Base-by-base conservation (phyloP, 2,797 vertebrate species). In the Ctenopoma kingsleyae region DNA sequence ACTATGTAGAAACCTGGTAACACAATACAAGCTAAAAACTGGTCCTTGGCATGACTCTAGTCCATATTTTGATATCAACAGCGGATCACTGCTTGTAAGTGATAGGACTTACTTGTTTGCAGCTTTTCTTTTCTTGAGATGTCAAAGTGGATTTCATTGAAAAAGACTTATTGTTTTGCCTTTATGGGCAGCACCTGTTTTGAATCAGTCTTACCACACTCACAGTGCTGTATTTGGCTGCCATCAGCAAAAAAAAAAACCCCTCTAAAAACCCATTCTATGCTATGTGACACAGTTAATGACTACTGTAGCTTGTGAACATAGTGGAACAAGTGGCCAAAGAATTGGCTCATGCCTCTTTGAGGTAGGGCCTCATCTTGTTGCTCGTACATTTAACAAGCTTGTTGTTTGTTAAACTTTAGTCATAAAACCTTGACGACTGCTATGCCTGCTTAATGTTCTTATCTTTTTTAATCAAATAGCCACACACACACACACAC, bases 31-130 rank as follows among this genome's bases (percentile, higher is more conserved):
- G 32, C n/a, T 41, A 23, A 13, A 54, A 19, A 15, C 0, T 9
- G n/a, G 10, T 17, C 6, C 3, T 49, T 47, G 2, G 9, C 27
- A 17, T n/a, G 9, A 25, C 30, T 35, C 5, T 20, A 30, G 40
- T 40, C 19, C 12, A 19, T 17, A 62, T 23, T 55, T 22, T 36
- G 15, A 11, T 19, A 44, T 48, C 47, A 61, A 67, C 55, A 38
- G 46, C 50, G 16, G 32, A 40, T 44, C n/a, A n/a, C 19, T 43
- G 3, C 8, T 23, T 54, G 19, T 40, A 23, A 48, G 47, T 43
- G 20, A 55, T 5, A 6, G 30, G 38, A 59, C 15, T 27, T 4
- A 2, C 23, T 23, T 38, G 12, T 16, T 48, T 0, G 1, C 46
- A 22, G 12, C 23, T 8, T 38, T 58, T 43, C 17, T 47, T 50